Base-by-base conservation (phyloP, 2,113 vertebrate genomes). In the Xyrauchen texanus region DNA sequence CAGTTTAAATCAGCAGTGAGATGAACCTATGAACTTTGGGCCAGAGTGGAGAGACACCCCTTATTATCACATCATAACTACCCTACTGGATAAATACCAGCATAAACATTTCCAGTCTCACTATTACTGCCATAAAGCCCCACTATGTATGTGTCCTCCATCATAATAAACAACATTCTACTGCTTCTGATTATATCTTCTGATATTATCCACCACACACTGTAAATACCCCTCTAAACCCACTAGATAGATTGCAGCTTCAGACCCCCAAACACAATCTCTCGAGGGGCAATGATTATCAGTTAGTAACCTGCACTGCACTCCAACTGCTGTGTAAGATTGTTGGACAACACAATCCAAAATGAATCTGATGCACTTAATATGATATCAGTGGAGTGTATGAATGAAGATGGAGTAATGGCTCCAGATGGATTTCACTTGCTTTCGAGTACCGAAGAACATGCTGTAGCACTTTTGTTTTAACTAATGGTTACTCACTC, bases 141-240 rank as follows among this genome's bases (percentile, higher is more conserved):
- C 8, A 21, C 86, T 69, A 12, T 62, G 46, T 57, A 9, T 53
- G 58, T 72, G 21, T 34, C 21, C 21, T 34, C 15, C 77, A 34
- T 67, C 72, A 4, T 78, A 58, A 42, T 80, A 86, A 85, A 86
- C 84, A 88, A 85, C n/a, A 16, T 84, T 88, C 78, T 69, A 79
- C 3, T 82, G 76, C 68, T 60, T 60, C 42, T 72, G 69, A 72
- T 60, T 46, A 84, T 82, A 88, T 89, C 85, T 85, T 76, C 45
- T 83, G 81, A 84, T 84, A 79, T 88, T 86, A 87, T 90, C 78
- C 85, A 68, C 85, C 72, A 80, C 89, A 90, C 88, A 89, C 87
- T 88, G 78, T 84, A 89, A 82, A 87, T 79, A 84, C 76, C 84
- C 66, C 78, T 85, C 84, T 86, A 88, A 88, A 83, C 82, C 83